Base-by-base conservation (phyloP, 2,888 invertebrate species). In the Pocota personata region DNA sequence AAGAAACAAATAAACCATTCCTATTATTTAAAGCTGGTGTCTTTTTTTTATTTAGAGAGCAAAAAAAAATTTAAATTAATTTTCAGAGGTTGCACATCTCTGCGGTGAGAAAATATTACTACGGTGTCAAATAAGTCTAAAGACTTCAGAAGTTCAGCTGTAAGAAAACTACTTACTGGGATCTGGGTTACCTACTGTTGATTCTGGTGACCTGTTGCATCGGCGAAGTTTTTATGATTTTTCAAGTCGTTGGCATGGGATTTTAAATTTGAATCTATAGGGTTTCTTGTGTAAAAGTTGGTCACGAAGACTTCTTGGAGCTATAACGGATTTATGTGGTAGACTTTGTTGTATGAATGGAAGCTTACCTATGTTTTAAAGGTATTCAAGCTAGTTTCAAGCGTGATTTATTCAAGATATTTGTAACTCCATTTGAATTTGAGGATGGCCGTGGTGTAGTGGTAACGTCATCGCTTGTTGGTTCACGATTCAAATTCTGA, bases 1-100 rank as follows among this genome's bases (percentile, higher is more conserved):
- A n/a, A n/a, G n/a, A 43, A 55, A 72, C 37, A 69, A 62, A 82
- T 84, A 80, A 75, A 71, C 76, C 72, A 86, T 86, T 86, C 82
- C 80, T 82, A 86, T 86, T 80, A 86, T 77, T 57, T 57, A 80
- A 62, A 73, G 21, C n/a, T 40, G 40, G 14, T 16, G 8, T 0
- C 16, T 40, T 57, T 12, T 8, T 50, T 69, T 69, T 55, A n/a
- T 12, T 55, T 37, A 8, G 12, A 27, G 1, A 48, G 12, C 32
- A 3, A 40, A 40, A 40, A 3, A 3, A 10, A 5, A 21, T 30
- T 19, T 30, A 3, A 21, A 2, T 24, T 12, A 4, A 21, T 40
- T 72, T 50, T 46, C 10, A 57, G 43, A 2, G 8, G 7, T 10
- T 67, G 40, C 40, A 16, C 69, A 57, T n/a, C 43, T 71, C 69